A percentile compares a stretch with the other conserved stretches of the same genome.
phyloP scores from a whole-genome alignment of 2,888 invertebrate species.

The Ormyrus thymus region DNA sequence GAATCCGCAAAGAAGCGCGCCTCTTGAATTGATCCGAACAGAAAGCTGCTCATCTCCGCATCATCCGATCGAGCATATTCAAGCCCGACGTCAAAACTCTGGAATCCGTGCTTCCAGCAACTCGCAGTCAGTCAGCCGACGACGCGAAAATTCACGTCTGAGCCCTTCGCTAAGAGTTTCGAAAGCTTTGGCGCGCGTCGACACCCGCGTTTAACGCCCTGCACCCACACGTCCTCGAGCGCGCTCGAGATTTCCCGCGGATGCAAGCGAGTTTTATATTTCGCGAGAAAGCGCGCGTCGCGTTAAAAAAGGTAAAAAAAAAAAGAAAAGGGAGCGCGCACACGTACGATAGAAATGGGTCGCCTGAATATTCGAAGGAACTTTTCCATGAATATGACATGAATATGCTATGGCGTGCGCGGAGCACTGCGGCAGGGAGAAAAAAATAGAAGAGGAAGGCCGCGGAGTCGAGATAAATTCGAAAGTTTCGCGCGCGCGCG shows the following conservation, averaged over 20 bases:
- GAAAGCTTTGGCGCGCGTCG: neutral
- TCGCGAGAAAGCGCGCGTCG: neutral
- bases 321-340: neutral
- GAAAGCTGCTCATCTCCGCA: no score
- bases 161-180: no score
- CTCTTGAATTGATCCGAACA: no score
- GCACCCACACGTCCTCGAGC: neutral
- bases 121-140: no score
- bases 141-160: no score
- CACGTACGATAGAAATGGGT: slow-evolving; percentile 32
- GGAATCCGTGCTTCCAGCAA: no score
- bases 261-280: slow-evolving; percentile 14
- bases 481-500: slow-evolving; percentile 52
- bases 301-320: neutral
- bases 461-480: slow-evolving; percentile 57
- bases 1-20: no score
- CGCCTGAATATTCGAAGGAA: slow-evolving; percentile 62
- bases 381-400: slow-evolving; percentile 67
- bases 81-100: no score
- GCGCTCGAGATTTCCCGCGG: neutral
- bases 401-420: slow-evolving; percentile 58
- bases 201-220: slow-evolving; percentile 1
- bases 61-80: no score
- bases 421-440: slow-evolving; percentile 58
- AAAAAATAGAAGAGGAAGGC: neutral